Base-by-base conservation (phyloP, 2,888 invertebrate species). In the Corythucha ciliata region DNA sequence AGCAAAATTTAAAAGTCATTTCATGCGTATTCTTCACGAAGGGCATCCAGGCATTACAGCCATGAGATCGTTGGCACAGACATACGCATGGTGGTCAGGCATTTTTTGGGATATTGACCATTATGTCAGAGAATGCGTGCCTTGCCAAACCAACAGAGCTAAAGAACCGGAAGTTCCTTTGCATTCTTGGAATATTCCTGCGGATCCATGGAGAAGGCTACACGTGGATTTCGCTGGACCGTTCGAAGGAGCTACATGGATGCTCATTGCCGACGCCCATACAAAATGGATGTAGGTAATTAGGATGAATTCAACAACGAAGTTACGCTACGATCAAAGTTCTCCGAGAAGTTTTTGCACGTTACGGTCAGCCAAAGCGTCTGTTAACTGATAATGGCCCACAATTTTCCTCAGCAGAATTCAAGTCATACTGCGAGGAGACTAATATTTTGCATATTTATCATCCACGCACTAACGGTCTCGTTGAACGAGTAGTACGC, bases 401-500 rank as follows among this genome's bases (percentile, higher is more conserved):
- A 40, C 40, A 40, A 21, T 40, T 40, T n/a, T 16, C 34, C 6
- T 16, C 16, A 7, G 5, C 6, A 12, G 34, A 34, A 34, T 34
- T 34, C n/a, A 34, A 34, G 18, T 7, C 34, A 6, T 34, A 16
- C 12, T 34, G 34, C 34, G 34, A 34, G 6, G 18, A 12, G 5
- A 34, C 14, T 18, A 18, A 18, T 18, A 34, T 34, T 16, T 18
- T 16, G 7, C 34, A 34, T 18, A 34, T 34, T 20, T 58, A 58
- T 22, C 59, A 57, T 40, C 58, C 58, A 14, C 41, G 55, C 29
- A 57, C 58, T 18, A 63, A 63, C 47, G 61, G 34, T 16, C 58
- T 59, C 45, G 61, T 60, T 2, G 62, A 63, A 54, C 53, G 60
- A 25, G 59, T 57, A 39, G 59, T 62, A 4, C 59, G 61, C 54